Evolutionary conservation across 2,888 invertebrate species (phyloP).

Genomic region (Orthosia cruda): DNA sequence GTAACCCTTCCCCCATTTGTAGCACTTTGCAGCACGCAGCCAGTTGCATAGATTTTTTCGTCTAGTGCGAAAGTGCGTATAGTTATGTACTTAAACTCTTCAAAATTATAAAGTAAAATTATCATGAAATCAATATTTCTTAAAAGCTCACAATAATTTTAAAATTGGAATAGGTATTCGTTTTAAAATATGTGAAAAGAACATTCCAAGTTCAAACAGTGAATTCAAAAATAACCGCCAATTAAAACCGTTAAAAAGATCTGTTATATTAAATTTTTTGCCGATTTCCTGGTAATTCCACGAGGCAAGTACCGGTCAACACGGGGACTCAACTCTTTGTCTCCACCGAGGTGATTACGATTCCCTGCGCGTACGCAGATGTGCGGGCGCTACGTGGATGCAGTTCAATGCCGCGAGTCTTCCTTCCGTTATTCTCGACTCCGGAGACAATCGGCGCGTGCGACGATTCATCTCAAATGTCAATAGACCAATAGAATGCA

Average conservation of each 20-base stretch:
- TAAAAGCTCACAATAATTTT: not conserved
- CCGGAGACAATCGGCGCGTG: conserved; percentile 56
- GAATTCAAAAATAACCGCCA: conserved; percentile 6
- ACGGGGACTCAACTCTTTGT: conserved; percentile 59
- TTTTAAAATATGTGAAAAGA: not conserved
- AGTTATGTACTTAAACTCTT: not conserved
- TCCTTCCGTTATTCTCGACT: conserved; percentile 87
- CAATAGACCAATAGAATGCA: conserved; percentile 76
- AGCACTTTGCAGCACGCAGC: conserved; percentile 32
- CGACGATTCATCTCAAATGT: conserved; percentile 77
- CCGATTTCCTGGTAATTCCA: conserved; percentile 30
- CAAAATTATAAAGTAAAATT: not conserved
- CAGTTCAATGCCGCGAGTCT: conserved; percentile 77
- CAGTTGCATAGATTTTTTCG: conserved; percentile 61
- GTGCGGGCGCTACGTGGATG: conserved; percentile 69
- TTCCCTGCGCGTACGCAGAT: conserved; percentile 70
- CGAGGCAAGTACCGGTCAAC: conserved; percentile 47
- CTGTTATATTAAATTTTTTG: not conserved
- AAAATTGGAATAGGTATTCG: not conserved
- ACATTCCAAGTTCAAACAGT: conserved; percentile 11
- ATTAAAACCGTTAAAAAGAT: not conserved
- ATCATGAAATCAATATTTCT: not conserved
- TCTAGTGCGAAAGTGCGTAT: conserved; percentile 53
- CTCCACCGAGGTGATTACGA: conserved; percentile 68
- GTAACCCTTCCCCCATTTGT: conserved; percentile 37